Base-by-base conservation (phyloP, 2,888 invertebrate genomes). In the Camponotus fellah region DNA sequence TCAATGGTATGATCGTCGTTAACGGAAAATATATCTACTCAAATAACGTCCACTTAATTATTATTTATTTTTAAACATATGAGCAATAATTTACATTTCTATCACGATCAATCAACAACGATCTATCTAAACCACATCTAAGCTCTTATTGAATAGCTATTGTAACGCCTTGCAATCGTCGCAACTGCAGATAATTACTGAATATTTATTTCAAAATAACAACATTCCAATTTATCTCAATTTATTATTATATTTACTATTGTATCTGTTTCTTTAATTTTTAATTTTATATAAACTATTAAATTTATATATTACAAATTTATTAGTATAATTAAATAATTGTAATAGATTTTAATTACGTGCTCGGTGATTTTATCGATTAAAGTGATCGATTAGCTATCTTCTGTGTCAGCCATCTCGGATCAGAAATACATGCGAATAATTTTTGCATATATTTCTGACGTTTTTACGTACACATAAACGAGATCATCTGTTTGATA, bases 21-120 rank as follows among this genome's bases (percentile, higher is more conserved):
- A 56, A 26, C 66, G 40, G n/a, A 34, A 62, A 60, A n/a, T 68
- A 32, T 43, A n/a, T 68, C 32, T 32, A 68, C 14, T 66, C 32
- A 56, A 66, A 56, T 43, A 58, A 49, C 26, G 68, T 49, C 40
- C 43, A 32, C 12, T 32, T 66, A 56, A 77, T 77, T 68, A 56
- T 21, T 43, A 77, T n/a, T 56, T 56, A 56, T 12, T 76, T 77
- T 43, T 26, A 66, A 32, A 77, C 56, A 56, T 68, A 77, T 68
- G 3, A 8, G 32, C 77, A 68, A 66, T 56, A 56, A 68, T 77
- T 77, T 68, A 66, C 53, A 2, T 32, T 43, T 56, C 43, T 53
- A n/a, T 58, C 40, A 32, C 43, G 56, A 77, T 58, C 14, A 40
- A 77, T 58, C 14, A 40, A 68, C 68, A 56, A 77, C 40, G 56